Conservation (phyloP, 1,140 invertebrate species). For the Ruditapes philippinarum region DNA sequence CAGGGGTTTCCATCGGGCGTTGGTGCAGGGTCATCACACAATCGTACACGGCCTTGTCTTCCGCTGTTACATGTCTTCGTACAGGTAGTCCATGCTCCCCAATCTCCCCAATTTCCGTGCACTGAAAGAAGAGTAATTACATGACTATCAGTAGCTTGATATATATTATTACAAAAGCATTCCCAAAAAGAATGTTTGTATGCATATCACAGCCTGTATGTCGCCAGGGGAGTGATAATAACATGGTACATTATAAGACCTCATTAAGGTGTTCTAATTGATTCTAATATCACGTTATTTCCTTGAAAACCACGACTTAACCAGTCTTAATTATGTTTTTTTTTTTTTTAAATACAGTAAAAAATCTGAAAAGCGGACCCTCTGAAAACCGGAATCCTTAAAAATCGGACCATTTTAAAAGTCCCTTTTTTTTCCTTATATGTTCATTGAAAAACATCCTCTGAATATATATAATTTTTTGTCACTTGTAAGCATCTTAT, state of each 20-base stretch:
- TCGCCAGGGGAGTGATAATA: conserved; percentile 52
- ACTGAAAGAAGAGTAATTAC: no score
- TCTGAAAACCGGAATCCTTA: conserved; percentile 21
- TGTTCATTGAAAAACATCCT: conserved; percentile 72
- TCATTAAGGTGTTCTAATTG: conserved; percentile 38
- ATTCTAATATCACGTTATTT: conserved; percentile 14
- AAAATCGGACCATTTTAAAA: no score
- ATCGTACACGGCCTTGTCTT: conserved; percentile 68
- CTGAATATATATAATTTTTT: conserved; percentile 75
- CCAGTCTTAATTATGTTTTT: no score
- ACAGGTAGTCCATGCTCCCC: conserved; percentile 80
- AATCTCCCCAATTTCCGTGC: conserved; percentile 83
- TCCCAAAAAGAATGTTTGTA: not conserved
- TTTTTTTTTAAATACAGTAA: conserved; percentile 74
- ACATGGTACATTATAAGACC: conserved; percentile 43
- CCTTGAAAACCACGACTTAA: no score
- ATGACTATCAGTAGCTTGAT: no score
- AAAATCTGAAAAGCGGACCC: conserved; percentile 73
- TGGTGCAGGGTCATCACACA: conserved; percentile 81
- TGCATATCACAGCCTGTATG: conserved; percentile 19
- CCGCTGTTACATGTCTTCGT: conserved; percentile 82
- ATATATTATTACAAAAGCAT: not conserved
- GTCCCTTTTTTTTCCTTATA: conserved; percentile 71
- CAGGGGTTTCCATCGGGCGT: conserved; percentile 78
- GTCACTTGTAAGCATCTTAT: conserved; percentile 69